A percentile compares a stretch with the other conserved stretches of the same genome.
Conservation (phyloP, 2,113 vertebrate genomes). For the Brachyhypopomus occidentalis region DNA sequence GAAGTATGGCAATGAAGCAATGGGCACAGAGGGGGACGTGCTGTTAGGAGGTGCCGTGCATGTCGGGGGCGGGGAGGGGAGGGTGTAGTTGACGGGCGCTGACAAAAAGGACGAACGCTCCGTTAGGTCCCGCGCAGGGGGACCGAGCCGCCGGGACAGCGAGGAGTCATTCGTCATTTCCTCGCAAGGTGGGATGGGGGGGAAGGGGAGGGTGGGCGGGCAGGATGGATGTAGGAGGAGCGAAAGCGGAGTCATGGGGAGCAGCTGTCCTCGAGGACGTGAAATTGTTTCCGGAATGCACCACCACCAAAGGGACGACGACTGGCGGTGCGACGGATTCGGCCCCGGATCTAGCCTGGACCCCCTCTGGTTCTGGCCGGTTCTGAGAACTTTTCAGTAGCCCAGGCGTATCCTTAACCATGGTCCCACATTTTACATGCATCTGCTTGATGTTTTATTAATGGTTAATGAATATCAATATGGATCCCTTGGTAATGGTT, state of each 20-base stretch:
- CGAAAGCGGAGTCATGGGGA: conserved; percentile 61
- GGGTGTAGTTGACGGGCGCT: conserved; percentile 68
- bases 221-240: conserved; percentile 44
- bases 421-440: not conserved
- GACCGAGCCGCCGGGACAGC: conserved; percentile 72
- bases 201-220: too few species aligned
- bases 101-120: conserved; percentile 73
- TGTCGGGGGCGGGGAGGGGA: conserved; percentile 27
- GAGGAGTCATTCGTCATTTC: conserved; percentile 63
- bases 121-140: conserved; percentile 66
- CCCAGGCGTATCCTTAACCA: not conserved
- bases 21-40: conserved; percentile 52
- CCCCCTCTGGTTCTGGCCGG: not conserved
- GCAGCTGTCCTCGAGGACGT: conserved; percentile 54
- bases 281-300: conserved; percentile 37
- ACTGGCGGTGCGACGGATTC: conserved; percentile 4
- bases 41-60: not conserved
- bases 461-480: not conserved
- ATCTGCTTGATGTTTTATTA: not conserved
- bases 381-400: not conserved
- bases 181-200: conserved; percentile 31
- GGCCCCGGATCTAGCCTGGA: not conserved
- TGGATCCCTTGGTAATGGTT: not conserved
- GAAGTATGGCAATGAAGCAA: not conserved
- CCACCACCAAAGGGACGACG: not conserved